Base-by-base conservation (phyloP, 2,888 invertebrate species). In the Ormia ochracea region DNA sequence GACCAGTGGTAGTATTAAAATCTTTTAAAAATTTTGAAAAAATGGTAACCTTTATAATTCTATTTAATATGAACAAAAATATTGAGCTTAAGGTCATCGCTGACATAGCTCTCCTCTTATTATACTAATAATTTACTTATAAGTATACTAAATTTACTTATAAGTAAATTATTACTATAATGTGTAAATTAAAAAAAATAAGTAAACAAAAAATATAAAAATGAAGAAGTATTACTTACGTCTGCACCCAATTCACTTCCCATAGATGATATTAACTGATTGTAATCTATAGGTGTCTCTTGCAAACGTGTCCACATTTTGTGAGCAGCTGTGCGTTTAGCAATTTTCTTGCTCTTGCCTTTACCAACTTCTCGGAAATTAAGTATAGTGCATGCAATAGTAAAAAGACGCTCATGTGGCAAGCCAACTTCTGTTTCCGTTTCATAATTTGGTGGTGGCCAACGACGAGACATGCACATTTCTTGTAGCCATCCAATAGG, bases 401-500 rank as follows among this genome's bases (percentile, higher is more conserved):
- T 96, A 88, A 98, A 99, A 83, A 96, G 95, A 43, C 97, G 93
- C 89, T 98, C 98, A 87, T 98, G 98, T 0, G 98, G 98, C 77
- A 97, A 91, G 43, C 98, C 93, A 89, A 88, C 83, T 84, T 88
- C 89, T 23, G 89, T 89, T 82, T 90, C 95, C 84, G 96, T 96
- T 84, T 96, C 95, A 89, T 99, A 99, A 26, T 94, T 93, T 26
- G 99, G 98, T 43, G 98, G 98, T 31, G 97, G 97, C 95, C 98
- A 96, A 84, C 97, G 94, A 66, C 96, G 93, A 45, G 97, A 96
- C 96, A 98, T 98, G 88, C 98, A 98, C 90, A 98, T 93, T 90
- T 99, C 98, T 89, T 96, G 96, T 68, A 99, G 91, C 91, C 96
- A 96, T 17, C 98, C 98, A 81, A 99, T 98, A 2, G 98, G 98